Base-by-base conservation (phyloP, 2,113 vertebrate genomes). In the Amblyornis subalaris region DNA sequence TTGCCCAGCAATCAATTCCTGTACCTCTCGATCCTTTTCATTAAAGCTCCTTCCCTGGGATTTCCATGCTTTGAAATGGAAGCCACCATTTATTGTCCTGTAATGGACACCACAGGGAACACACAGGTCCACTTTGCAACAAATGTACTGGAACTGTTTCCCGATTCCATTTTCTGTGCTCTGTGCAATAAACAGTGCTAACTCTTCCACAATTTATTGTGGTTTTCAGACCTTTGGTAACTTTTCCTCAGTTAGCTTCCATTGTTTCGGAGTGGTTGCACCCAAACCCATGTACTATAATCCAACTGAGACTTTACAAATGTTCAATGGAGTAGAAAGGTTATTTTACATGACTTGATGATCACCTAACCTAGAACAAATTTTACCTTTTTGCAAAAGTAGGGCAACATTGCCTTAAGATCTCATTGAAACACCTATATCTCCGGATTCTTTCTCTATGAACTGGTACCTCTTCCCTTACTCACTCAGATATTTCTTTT, bases 191-290 rank as follows among this genome's bases (percentile, higher is more conserved):
- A 90, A 53, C 55, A 51, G 3, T 24, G 24, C 1, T 61, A 66
- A 57, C 13, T 69, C 35, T 81, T 85, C 23, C 20, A 35, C 17
- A 0, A 1, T 36, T 74, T 82, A 48, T 26, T 74, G 36, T 17
- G 22, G 17, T 22, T 74, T 66, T 83, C 36, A 73, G 31, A 53
- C 3, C 25, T 69, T 72, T 92, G 19, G 14, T 61, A 92, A 55
- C 3, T 48, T 71, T 69, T 77, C 13, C 9, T 81, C 31, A 38
- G 12, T 40, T 44, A 45, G 5, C 54, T 64, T 77, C 14, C 26
- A 17, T 36, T 65, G 7, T 66, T 81, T 77, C 0, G 0, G 54
- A 70, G n/a, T 4, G 60, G 18, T 76, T 87, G 9, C 31, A 45
- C 7, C 8, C 31, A 73, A 84, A 66, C 3, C 12, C 11, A 21